These are phyloP conservation scores for Semaprochilodus insignis DNA, from an alignment of 2,797 vertebrate species.

Conservation along the genomic window DNA sequence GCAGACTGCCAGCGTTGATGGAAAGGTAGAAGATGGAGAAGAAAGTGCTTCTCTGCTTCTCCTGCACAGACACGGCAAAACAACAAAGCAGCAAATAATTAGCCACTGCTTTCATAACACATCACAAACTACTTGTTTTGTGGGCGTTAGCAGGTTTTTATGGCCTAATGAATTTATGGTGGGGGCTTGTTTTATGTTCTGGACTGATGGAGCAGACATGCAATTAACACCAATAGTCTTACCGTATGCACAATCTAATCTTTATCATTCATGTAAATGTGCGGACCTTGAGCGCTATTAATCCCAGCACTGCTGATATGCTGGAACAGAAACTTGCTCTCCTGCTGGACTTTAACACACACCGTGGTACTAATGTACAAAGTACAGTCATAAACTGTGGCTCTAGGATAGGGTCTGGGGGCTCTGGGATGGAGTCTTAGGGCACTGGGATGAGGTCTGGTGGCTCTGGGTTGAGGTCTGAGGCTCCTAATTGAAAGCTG, in stretches of 20 bases:
- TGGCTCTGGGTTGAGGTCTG: not conserved
- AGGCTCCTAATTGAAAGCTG: not conserved
- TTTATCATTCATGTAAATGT: not conserved
- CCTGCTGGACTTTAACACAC: not conserved
- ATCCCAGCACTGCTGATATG: constrained; percentile 16
- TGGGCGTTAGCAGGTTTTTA: not conserved
- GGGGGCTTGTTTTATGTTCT: not conserved
- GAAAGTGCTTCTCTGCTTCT: constrained; percentile 89
- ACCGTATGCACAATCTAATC: constrained; percentile 63
- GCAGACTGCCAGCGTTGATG: constrained; percentile 93
- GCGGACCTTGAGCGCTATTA: constrained; percentile 40
- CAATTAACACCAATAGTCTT: constrained; percentile 8
- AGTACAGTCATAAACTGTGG: not conserved
- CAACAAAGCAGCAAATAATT: not conserved
- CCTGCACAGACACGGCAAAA: constrained; percentile 74
- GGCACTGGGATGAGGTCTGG: too few relatives aligned
- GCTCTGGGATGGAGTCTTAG: too few relatives aligned
- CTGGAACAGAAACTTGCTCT: not conserved
- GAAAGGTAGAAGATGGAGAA: constrained; percentile 97
- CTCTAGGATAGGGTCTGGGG: too few relatives aligned
- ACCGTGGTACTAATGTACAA: not conserved
- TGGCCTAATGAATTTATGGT: constrained; percentile 16
- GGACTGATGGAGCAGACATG: not conserved
- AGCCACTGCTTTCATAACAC: not conserved
- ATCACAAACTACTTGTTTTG: not conserved